Conservation (phyloP, 2,113 vertebrate species). For the Thoracochromis brauschi region DNA sequence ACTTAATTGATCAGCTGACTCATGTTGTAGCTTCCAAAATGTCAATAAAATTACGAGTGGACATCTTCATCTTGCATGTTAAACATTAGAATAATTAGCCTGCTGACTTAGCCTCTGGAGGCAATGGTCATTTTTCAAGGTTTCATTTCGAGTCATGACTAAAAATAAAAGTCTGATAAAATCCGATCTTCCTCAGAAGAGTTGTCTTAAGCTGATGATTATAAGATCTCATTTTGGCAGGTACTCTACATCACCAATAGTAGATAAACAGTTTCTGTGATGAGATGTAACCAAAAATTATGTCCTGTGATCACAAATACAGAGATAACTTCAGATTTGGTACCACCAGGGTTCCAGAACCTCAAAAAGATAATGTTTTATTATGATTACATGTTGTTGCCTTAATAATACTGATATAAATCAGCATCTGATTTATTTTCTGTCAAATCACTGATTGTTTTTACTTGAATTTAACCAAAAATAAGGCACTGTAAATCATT, state of each 20-base stretch:
- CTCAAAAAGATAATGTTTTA: background rate
- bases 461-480: background rate
- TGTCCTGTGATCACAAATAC: background rate
- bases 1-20: background rate
- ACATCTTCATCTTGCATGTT: background rate
- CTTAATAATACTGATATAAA: background rate
- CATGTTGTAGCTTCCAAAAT: accelerated
- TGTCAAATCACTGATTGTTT: background rate
- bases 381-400: background rate
- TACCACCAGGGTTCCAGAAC: background rate
- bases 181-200: background rate
- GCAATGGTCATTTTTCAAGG: background rate
- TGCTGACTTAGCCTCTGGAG: background rate
- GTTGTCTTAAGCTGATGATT: background rate
- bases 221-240: background rate
- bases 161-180: background rate
- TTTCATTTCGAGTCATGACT: background rate
- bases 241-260: background rate
- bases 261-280: background rate
- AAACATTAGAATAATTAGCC: background rate
- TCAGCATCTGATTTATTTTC: background rate
- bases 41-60: background rate
- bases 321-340: background rate
- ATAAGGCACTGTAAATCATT: background rate
- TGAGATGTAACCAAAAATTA: background rate